phyloP scores from a whole-genome alignment of 2,888 invertebrate genomes.

The Sphaerophoria rueppellii region DNA sequence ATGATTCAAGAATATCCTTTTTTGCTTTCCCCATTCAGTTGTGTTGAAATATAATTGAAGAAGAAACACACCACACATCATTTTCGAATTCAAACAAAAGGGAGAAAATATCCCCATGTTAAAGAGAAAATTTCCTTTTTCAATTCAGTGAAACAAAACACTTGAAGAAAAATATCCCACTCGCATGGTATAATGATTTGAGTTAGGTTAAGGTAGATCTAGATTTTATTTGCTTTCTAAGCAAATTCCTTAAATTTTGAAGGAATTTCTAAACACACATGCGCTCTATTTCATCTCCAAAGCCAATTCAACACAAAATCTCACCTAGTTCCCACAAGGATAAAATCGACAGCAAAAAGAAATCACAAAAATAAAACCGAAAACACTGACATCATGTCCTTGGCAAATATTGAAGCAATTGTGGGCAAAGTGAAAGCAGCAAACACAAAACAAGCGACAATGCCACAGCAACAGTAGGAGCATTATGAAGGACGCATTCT shows the following conservation, averaged over 20 bases:
- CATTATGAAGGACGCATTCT: slow-evolving; percentile 40
- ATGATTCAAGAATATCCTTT: slow-evolving; percentile 16
- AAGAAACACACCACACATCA: slow-evolving; percentile 48
- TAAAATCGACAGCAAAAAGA: slow-evolving; percentile 30
- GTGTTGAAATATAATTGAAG: too few relatives aligned
- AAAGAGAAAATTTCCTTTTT: slow-evolving; percentile 29
- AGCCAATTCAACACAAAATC: slow-evolving; percentile 31
- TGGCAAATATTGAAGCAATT: slow-evolving; percentile 10
- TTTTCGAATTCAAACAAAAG: slow-evolving; percentile 36
- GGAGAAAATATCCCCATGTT: slow-evolving; percentile 10
- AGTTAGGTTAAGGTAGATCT: slow-evolving; percentile 1
- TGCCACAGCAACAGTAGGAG: slow-evolving; percentile 24
- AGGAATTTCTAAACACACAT: slow-evolving; percentile 44
- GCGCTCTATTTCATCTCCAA: slow-evolving; percentile 40
- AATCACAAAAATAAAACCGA: slow-evolving; percentile 7
- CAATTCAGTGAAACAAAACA: background rate
- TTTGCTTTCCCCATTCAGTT: background rate
- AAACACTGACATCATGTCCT: slow-evolving; percentile 58
- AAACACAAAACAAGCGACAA: background rate
- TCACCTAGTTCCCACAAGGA: slow-evolving; percentile 62
- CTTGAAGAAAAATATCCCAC: slow-evolving; percentile 43
- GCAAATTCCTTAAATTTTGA: background rate
- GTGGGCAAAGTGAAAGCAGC: background rate
- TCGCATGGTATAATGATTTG: background rate
- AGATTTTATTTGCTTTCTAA: background rate